phyloP scores from a whole-genome alignment of 53 echinoderm and acorn worm species.

The Crossaster papposus region DNA sequence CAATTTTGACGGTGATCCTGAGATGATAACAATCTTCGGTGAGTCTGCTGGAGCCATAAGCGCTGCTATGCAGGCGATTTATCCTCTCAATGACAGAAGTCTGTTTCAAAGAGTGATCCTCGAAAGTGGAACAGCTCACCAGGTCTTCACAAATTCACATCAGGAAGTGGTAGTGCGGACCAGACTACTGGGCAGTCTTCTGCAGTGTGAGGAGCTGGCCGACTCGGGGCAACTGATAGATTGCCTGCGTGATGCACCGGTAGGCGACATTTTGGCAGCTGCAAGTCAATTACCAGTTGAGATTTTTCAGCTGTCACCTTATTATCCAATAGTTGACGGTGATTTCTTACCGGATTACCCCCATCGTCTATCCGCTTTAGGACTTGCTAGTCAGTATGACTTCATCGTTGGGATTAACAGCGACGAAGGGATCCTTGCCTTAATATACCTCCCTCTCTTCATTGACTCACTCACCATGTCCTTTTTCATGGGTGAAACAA shows the following conservation, averaged over 20 bases:
- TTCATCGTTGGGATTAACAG: slow-evolving; percentile 47
- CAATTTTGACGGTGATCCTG: slow-evolving; percentile 67
- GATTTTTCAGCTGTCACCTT: not conserved
- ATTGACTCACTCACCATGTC: not conserved
- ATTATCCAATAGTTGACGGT: slow-evolving; percentile 52
- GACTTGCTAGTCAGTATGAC: slow-evolving; percentile 42
- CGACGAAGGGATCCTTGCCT: slow-evolving; percentile 39
- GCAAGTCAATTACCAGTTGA: not conserved
- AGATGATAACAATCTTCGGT: slow-evolving; percentile 68
- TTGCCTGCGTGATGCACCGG: not conserved
- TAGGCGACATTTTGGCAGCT: not conserved
- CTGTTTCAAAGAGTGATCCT: slow-evolving; percentile 45
- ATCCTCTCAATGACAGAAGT: slow-evolving; percentile 20
- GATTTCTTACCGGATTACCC: slow-evolving; percentile 37
- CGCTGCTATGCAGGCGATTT: not conserved
- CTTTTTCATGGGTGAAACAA: not conserved
- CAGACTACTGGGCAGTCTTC: not conserved
- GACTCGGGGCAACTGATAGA: not conserved
- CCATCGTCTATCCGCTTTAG: not conserved
- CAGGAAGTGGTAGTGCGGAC: not conserved
- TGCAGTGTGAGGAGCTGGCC: not conserved
- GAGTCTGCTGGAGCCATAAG: slow-evolving; percentile 40
- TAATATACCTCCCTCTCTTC: not conserved
- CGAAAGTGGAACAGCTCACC: slow-evolving; percentile 10
- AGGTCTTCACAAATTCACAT: not conserved